phyloP scores from a whole-genome alignment of 2,113 vertebrate genomes.

The Nyctereutes procyonoides region DNA sequence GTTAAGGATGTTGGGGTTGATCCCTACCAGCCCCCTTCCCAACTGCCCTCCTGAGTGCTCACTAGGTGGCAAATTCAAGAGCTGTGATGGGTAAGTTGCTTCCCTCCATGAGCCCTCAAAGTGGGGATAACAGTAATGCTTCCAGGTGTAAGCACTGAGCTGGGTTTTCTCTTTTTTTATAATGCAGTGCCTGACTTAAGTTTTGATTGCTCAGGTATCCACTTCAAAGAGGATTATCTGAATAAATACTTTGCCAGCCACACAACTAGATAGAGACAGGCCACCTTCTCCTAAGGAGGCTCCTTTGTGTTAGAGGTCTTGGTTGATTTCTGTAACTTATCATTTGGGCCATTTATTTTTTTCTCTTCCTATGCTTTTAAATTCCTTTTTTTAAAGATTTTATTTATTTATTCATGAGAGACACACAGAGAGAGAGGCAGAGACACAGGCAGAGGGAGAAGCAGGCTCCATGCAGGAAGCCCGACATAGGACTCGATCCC shows the following conservation, averaged over 20 bases:
- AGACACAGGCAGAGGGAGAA: too few species aligned
- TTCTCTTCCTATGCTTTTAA: background rate
- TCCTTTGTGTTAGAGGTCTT: background rate
- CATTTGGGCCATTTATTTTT: background rate
- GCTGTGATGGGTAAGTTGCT: fast-evolving
- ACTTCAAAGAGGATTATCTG: background rate
- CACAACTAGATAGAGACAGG: background rate
- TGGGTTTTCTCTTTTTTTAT: background rate
- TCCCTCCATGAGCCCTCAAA: background rate
- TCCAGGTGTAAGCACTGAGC: background rate
- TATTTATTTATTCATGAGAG: too few species aligned
- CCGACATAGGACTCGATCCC: too few species aligned
- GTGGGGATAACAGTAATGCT: background rate
- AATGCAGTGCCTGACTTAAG: background rate
- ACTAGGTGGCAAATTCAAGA: background rate
- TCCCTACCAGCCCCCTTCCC: background rate
- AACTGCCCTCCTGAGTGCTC: background rate
- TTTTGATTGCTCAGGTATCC: background rate
- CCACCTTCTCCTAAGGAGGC: background rate
- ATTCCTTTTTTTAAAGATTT: background rate
- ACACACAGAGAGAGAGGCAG: too few species aligned
- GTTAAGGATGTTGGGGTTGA: too few species aligned
- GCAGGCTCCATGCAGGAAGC: too few species aligned
- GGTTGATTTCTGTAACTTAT: background rate
- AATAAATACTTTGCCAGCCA: background rate